Conservation (phyloP, 2,888 invertebrate species). For the Philereme vetulata region DNA sequence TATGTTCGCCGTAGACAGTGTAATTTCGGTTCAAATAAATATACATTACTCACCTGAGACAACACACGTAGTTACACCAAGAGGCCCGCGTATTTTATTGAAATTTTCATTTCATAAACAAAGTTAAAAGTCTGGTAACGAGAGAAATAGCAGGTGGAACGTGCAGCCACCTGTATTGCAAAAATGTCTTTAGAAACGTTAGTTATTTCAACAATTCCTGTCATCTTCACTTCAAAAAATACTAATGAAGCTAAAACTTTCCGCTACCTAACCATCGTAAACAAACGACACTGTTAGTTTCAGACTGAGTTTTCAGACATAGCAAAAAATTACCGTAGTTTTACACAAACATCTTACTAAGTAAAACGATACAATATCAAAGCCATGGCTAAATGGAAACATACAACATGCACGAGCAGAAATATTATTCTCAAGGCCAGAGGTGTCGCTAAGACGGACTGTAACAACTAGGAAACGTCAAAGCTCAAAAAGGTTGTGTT, state of each 20-base stretch:
- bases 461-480: constrained; percentile 70
- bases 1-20: constrained; percentile 44
- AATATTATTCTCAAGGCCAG: constrained; percentile 32
- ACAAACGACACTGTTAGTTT: constrained; percentile 5
- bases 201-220: not conserved
- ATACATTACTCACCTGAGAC: constrained; percentile 62
- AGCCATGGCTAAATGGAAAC: constrained; percentile 60
- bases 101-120: constrained; percentile 47
- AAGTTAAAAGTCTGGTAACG: constrained; percentile 24
- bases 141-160: constrained; percentile 19
- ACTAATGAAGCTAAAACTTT: not conserved
- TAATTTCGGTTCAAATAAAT: constrained; percentile 65
- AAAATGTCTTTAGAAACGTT: constrained; percentile 10
- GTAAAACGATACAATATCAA: constrained; percentile 63
- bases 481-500: constrained; percentile 63
- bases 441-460: constrained; percentile 35
- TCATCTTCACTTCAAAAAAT: not conserved
- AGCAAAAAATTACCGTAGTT: constrained; percentile 40
- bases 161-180: constrained; percentile 9
- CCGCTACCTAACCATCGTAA: not conserved
- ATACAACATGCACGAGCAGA: constrained; percentile 23
- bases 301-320: constrained; percentile 2
- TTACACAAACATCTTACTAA: constrained; percentile 56
- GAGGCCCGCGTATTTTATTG: constrained; percentile 54
- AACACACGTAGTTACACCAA: constrained; percentile 59